Conservation (phyloP, 2,797 vertebrate species). For the Dryobates pubescens region DNA sequence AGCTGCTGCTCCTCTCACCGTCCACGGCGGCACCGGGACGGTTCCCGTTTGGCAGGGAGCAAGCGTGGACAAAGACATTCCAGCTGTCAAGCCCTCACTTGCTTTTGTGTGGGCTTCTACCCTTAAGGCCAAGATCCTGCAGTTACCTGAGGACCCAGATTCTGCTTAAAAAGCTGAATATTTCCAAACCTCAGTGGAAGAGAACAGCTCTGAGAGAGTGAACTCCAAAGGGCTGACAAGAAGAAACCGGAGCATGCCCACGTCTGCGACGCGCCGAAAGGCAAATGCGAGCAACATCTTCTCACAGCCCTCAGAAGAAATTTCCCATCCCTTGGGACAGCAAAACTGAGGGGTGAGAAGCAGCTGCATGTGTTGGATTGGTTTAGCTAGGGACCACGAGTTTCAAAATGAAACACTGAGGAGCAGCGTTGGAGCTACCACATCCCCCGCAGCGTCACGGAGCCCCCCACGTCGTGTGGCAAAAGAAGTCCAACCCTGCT, state of each 20-base stretch:
- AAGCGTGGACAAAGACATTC: not conserved
- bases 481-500: not conserved
- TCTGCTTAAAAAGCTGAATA: not conserved
- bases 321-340: not conserved
- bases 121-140: not conserved
- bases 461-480: too few species aligned
- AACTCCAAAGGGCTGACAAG: not conserved
- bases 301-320: not conserved
- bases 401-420: not conserved
- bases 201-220: not conserved
- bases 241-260: not conserved
- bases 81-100: not conserved
- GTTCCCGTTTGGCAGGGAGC: not conserved
- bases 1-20: not conserved
- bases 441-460: not conserved
- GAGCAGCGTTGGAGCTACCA: rapidly evolving
- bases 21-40: rapidly evolving
- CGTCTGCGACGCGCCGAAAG: not conserved
- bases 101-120: not conserved
- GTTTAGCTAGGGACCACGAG: not conserved
- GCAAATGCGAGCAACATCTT: not conserved
- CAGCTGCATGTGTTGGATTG: not conserved
- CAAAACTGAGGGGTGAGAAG: rapidly evolving
- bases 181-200: not conserved
- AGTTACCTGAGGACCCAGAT: not conserved